Percentiles rank a stretch among this genome's conserved stretches.
These are phyloP conservation scores for Nestor notabilis DNA, from an alignment of 2,113 vertebrate genomes.

Conservation along the genomic window DNA sequence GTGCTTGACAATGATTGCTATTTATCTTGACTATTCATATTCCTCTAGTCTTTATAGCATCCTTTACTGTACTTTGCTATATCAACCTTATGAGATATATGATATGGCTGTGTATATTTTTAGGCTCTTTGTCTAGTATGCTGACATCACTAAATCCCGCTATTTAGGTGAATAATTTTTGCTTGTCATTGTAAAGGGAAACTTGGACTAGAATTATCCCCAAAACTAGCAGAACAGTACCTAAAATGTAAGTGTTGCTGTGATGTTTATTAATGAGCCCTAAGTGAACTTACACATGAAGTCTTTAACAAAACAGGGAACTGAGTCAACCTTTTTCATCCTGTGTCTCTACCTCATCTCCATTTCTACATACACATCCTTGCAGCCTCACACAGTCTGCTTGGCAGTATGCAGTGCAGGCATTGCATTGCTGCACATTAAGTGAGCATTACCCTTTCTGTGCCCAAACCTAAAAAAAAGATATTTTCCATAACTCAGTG, in stretches of 20 bases:
- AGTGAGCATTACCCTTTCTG: background rate
- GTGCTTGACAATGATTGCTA: background rate
- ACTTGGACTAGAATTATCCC: background rate
- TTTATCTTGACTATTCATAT: background rate
- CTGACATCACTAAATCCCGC: background rate
- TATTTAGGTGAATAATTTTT: background rate
- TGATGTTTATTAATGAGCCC: background rate
- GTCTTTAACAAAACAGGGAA: background rate
- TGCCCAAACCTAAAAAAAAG: background rate
- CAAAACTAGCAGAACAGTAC: background rate
- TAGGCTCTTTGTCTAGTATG: background rate
- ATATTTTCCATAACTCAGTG: background rate
- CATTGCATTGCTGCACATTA: background rate
- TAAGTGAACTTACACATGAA: background rate
- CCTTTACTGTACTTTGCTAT: background rate
- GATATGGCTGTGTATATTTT: background rate
- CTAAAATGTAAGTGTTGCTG: background rate
- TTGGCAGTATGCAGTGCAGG: rapidly evolving
- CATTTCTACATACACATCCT: background rate
- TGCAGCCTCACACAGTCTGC: background rate
- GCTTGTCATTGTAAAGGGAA: background rate
- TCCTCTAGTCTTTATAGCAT: background rate
- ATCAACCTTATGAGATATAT: background rate
- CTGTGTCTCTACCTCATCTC: background rate
- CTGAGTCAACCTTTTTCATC: background rate